phyloP scores from a whole-genome alignment of 2,888 invertebrate genomes.

The Endomychus coccineus region DNA sequence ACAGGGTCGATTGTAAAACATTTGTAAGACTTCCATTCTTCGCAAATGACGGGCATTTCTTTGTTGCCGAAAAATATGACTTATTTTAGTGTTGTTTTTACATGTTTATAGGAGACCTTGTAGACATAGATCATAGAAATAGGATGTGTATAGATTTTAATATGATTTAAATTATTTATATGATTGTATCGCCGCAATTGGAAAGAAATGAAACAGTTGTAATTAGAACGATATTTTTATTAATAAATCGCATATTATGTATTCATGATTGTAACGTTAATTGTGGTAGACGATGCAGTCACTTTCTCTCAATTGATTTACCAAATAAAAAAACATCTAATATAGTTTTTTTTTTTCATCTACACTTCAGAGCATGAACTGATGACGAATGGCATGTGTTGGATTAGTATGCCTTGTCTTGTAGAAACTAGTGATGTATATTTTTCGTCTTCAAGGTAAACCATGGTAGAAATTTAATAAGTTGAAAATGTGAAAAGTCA shows the following conservation, averaged over 20 bases:
- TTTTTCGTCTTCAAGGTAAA: no score
- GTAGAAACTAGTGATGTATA: no score
- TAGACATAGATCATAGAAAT: background rate
- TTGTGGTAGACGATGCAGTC: no score
- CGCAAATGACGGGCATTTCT: slow-evolving; percentile 20
- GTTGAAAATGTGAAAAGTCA: no score
- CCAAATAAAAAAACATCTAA: no score
- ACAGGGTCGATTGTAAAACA: slow-evolving; percentile 6
- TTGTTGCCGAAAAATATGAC: slow-evolving; percentile 21
- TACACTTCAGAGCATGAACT: no score
- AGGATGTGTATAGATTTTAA: slow-evolving; percentile 28
- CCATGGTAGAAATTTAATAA: no score
- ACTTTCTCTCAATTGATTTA: no score
- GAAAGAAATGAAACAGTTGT: slow-evolving; percentile 8
- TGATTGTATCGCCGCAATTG: slow-evolving; percentile 17
- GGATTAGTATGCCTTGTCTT: no score
- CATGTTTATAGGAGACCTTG: slow-evolving; percentile 16
- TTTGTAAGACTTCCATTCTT: slow-evolving; percentile 6
- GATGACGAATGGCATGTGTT: no score
- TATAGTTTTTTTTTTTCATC: no score
- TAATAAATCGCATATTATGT: background rate
- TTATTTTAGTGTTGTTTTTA: slow-evolving; percentile 18
- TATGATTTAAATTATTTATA: slow-evolving; percentile 30
- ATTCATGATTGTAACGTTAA: background rate
- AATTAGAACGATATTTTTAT: slow-evolving; percentile 14